These are phyloP conservation scores for Nyleta sp. DNA, from an alignment of 2,888 invertebrate genomes.

Conservation along the genomic window DNA sequence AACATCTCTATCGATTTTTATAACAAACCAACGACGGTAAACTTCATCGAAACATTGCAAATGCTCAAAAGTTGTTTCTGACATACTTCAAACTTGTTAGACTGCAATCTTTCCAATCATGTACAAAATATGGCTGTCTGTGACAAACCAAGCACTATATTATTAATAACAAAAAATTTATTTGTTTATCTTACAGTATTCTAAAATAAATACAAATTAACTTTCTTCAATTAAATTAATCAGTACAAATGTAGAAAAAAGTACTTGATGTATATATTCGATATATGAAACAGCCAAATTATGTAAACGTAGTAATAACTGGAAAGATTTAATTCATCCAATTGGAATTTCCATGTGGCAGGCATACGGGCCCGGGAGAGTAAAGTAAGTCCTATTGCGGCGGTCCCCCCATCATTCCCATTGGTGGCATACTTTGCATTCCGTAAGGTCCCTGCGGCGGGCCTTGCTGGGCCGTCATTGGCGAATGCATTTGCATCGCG, in stretches of 20 bases:
- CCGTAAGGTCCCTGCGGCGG: constrained; percentile 80
- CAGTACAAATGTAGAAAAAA: no score
- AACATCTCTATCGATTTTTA: background rate
- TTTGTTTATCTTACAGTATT: no score
- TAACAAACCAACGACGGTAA: background rate
- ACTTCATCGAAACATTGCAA: background rate
- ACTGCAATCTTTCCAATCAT: constrained; percentile 17
- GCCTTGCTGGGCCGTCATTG: constrained; percentile 83
- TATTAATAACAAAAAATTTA: no score
- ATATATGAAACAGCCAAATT: constrained; percentile 39
- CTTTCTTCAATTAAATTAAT: no score
- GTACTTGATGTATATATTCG: no score
- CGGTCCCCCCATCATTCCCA: constrained; percentile 81
- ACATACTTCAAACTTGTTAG: constrained; percentile 40
- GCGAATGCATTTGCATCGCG: constrained; percentile 85
- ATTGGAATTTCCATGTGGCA: constrained; percentile 68
- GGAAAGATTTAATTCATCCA: constrained; percentile 68
- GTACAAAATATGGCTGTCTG: constrained; percentile 25
- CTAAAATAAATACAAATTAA: background rate
- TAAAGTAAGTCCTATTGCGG: constrained; percentile 78
- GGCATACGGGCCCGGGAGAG: constrained; percentile 71
- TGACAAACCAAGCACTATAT: background rate
- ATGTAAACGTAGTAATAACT: constrained; percentile 3
- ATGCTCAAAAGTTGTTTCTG: constrained; percentile 39
- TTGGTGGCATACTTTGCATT: constrained; percentile 78